Base-by-base conservation (phyloP, 2,113 vertebrate genomes). In the Butastur rufipennis region DNA sequence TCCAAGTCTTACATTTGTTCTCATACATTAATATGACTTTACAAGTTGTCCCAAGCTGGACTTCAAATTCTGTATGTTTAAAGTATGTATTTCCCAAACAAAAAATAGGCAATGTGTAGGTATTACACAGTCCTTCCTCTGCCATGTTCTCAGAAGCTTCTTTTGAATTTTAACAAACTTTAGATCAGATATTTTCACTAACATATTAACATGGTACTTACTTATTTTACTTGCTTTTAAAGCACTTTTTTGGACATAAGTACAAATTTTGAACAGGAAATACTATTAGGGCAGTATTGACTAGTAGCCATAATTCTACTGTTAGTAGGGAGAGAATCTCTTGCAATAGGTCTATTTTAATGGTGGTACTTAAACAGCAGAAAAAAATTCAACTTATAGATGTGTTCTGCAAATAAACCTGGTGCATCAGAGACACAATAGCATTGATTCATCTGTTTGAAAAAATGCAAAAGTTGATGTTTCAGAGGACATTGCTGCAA, bases 21-120 rank as follows among this genome's bases (percentile, higher is more conserved):
- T 66, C 42, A 29, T 29, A 26, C 9, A n/a, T 26, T 38, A 53
- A 36, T 10, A n/a, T 9, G 7, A 72, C 63, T 50, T 73, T 31
- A 62, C 18, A 66, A 36, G 63, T 63, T 56, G 16, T 93, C 26
- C 52, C 36, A 80, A 93, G 48, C 29, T 88, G 38, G 40, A 50
- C 18, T 59, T 86, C 19, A 78, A 16, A 22, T 50, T 31, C 9
- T 34, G 18, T n/a, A 67, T 10, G n/a, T 53, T 42, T 47, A 5
- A 66, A 71, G 36, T 21, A 63, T 4, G 0, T 16, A 18, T 42
- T 83, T 88, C 34, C 9, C 53, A 45, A 70, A 52, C 2, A 31
- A 53, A 61, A 40, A 16, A 16, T 0, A 53, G 13, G 14, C 21
- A 77, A 52, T 4, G 1, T 5, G 15, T 1, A 61, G 22, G 18